Base-by-base conservation (phyloP, 2,888 invertebrate species). In the Acrocyrtus sp. region DNA sequence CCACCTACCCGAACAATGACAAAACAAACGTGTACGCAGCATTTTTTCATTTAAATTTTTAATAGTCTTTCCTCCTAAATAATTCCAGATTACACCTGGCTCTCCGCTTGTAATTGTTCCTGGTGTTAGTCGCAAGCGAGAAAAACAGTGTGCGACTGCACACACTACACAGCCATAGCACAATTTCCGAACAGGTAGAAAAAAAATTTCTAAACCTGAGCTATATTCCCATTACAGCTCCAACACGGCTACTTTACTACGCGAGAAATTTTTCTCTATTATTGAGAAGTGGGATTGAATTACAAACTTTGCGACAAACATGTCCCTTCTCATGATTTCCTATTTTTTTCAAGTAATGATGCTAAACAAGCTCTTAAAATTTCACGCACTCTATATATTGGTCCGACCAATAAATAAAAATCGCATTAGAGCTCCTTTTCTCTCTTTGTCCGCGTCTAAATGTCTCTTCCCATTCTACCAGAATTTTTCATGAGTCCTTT, bases 221-320 rank as follows among this genome's bases (percentile, higher is more conserved):
- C n/a, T n/a, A n/a, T n/a, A n/a, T n/a, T n/a, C n/a, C n/a, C n/a
- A n/a, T n/a, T n/a, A n/a, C n/a, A n/a, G n/a, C n/a, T n/a, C n/a
- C n/a, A n/a, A n/a, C n/a, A n/a, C n/a, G n/a, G n/a, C 41, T 57
- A 57, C 21, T 57, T 57, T 57, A 66, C 57, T 29, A 56, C 34
- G 58, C 51, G 50, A 58, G 58, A 67, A 34, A 24, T 45, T 47
- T 60, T 39, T 41, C 53, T 67, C 58, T 58, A 58, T 67, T 67
- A 67, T 67, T 67, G 45, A 67, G 67, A 50, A 67, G 67, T 67
- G 60, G 67, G 67, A 39, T 67, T 67, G 67, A 58, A 67, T 67
- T 67, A 67, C 67, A 67, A 67, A 58, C 67, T 51, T 60, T n/a
- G 43, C 15, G 53, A 53, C 67, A 43, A 60, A 58, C 29, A 58